A percentile compares a stretch with the other conserved stretches of the same genome.
Conservation (phyloP, 2,888 invertebrate species). For the Mactromeris polynyma region DNA sequence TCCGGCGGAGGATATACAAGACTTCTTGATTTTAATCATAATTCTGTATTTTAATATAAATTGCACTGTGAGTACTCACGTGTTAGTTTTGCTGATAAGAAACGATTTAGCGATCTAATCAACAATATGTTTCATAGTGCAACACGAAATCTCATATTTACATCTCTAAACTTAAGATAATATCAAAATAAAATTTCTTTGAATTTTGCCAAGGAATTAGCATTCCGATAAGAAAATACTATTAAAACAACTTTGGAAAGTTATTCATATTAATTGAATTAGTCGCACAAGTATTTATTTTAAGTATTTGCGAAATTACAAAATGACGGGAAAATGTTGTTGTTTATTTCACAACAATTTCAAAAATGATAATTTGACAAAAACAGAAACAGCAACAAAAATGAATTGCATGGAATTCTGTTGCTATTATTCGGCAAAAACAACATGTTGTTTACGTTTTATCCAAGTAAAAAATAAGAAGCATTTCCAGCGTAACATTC, state of each 20-base stretch:
- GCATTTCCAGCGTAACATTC: not conserved
- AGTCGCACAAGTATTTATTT: conserved; percentile 19
- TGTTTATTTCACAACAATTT: not conserved
- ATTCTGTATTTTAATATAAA: conserved; percentile 57
- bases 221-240: conserved; percentile 25
- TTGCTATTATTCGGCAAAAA: not conserved
- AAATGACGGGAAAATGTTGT: not conserved
- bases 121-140: conserved; percentile 41
- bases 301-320: not conserved
- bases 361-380: not conserved
- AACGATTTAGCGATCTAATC: conserved; percentile 61
- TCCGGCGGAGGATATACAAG: not conserved
- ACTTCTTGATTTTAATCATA: conserved; percentile 30
- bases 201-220: conserved; percentile 47
- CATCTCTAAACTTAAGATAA: conserved; percentile 43
- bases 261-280: conserved; percentile 52
- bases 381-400: not conserved
- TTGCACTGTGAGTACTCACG: conserved; percentile 54
- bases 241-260: conserved; percentile 46
- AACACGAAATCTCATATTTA: conserved; percentile 48
- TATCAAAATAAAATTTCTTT: conserved; percentile 55
- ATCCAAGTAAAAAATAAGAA: not conserved
- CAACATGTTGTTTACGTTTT: not conserved
- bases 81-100: conserved; percentile 63
- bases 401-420: not conserved